These are phyloP conservation scores for Apogon hyalosoma DNA, from an alignment of 2,797 vertebrate species.

Conservation along the genomic window DNA sequence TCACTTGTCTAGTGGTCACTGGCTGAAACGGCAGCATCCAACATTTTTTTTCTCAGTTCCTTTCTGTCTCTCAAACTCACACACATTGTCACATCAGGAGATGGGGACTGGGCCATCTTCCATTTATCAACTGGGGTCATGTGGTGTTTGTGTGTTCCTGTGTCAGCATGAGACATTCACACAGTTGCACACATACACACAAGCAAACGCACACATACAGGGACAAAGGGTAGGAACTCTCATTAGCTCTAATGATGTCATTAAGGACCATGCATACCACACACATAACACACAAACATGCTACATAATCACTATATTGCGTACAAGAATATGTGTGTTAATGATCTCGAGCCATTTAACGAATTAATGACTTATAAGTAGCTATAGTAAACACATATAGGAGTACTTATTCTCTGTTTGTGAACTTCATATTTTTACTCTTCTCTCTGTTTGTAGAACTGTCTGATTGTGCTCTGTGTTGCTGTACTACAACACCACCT, in stretches of 20 bases:
- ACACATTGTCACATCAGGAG: conserved; percentile 77
- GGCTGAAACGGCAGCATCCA: too few species aligned
- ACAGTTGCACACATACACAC: conserved; percentile 39
- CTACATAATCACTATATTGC: conserved; percentile 1
- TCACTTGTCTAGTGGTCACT: neutral
- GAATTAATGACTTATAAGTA: neutral
- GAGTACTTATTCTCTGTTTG: neutral
- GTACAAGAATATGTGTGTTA: neutral
- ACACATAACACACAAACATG: conserved; percentile 15
- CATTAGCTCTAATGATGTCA: conserved; percentile 79
- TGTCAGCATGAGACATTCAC: conserved; percentile 72
- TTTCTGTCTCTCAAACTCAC: conserved; percentile 1
- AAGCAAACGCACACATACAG: conserved; percentile 34
- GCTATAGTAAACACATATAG: neutral
- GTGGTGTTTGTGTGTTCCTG: conserved; percentile 72
- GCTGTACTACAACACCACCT: neutral
- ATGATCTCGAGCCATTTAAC: neutral
- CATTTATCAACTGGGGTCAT: conserved; percentile 80
- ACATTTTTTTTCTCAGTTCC: neutral
- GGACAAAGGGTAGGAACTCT: conserved; percentile 70
- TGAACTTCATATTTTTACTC: neutral
- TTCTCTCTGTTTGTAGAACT: neutral
- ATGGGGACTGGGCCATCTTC: conserved; percentile 67
- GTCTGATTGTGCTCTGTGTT: neutral
- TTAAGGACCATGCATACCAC: conserved; percentile 57